A percentile compares a stretch with the other conserved stretches of the same genome.
Evolutionary conservation across 2,113 vertebrate genomes (phyloP).

Genomic region (Xerus inauris): DNA sequence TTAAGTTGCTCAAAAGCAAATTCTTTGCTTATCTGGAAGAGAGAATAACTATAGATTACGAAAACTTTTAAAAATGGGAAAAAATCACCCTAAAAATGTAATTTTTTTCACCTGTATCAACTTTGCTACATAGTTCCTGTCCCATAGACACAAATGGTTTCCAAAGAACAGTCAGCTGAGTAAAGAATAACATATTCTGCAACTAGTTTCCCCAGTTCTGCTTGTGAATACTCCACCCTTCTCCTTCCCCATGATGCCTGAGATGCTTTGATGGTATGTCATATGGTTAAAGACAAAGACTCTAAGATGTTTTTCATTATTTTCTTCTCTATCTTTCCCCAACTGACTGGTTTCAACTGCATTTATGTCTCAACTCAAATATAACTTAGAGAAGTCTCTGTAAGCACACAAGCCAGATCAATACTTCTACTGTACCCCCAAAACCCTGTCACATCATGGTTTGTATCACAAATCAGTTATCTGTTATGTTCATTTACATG

Average conservation of each 20-base stretch:
- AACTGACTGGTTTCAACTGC: not conserved
- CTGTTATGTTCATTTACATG: not conserved
- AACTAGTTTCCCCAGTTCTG: not conserved
- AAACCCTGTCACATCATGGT: not conserved
- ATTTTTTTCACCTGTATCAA: not conserved
- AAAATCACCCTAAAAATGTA: not conserved
- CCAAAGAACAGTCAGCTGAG: not conserved
- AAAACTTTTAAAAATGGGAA: not conserved
- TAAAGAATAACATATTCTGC: not conserved
- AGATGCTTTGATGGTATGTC: not conserved
- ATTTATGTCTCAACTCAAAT: not conserved
- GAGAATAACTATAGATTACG: not conserved
- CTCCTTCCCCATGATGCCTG: not conserved
- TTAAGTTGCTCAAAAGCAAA: constrained; percentile 33
- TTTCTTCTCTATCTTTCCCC: not conserved
- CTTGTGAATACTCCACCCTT: not conserved
- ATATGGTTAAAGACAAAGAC: not conserved
- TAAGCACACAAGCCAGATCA: not conserved
- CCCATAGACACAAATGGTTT: not conserved
- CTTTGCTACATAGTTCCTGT: constrained; percentile 1
- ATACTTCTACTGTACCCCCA: not conserved
- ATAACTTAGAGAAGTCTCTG: not conserved
- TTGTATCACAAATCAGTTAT: not conserved
- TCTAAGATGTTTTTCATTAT: not conserved
- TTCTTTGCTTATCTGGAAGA: not conserved